Base-by-base conservation (phyloP, 2,888 invertebrate species). In the Kryphioiulus occultus region DNA sequence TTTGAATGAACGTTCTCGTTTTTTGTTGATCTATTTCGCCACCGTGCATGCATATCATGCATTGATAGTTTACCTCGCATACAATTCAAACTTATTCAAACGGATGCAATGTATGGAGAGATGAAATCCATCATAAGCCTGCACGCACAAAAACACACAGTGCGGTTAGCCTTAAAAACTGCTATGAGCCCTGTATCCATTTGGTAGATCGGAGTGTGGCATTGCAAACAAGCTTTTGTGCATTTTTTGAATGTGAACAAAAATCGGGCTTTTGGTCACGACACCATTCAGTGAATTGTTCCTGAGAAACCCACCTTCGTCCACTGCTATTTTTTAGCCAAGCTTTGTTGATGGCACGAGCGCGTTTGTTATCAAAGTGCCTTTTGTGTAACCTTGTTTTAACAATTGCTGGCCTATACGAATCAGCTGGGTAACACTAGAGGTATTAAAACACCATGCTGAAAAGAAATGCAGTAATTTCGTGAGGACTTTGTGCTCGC, bases 281-380 rank as follows among this genome's bases (percentile, higher is more conserved):
- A 78, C 78, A 78, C 17, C 78, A 78, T 78, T 78, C 78, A 78
- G 30, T 15, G 78, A 78, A 78, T 78, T 78, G 78, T 78, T 26
- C 30, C 26, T 4, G 10, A 15, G 30, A 78, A 78, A 78, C 78
- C 78, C 78, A 78, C 78, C 78, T 78, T 78, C 78, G 78, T 78
- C 78, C 78, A 78, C 78, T 78, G 78, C 78, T 78, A 78, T 78
- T 78, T 78, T 78, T 78, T 30, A 12, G 15, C 30, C 30, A 17
- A 78, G 26, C 78, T 78, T 78, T 78, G 78, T 78, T 78, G 78
- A 78, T 78, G 78, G 78, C 78, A 78, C 78, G 78, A 78, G 78
- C 78, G 78, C 30, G 30, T 78, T 30, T 78, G 26, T 78, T 78
- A 78, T 78, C 78, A 30, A 30, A 78, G 78, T 78, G 30, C 78